Evolutionary conservation across 2,113 vertebrate species (phyloP).

Genomic region (Hydrochoerus hydrochaeris): DNA sequence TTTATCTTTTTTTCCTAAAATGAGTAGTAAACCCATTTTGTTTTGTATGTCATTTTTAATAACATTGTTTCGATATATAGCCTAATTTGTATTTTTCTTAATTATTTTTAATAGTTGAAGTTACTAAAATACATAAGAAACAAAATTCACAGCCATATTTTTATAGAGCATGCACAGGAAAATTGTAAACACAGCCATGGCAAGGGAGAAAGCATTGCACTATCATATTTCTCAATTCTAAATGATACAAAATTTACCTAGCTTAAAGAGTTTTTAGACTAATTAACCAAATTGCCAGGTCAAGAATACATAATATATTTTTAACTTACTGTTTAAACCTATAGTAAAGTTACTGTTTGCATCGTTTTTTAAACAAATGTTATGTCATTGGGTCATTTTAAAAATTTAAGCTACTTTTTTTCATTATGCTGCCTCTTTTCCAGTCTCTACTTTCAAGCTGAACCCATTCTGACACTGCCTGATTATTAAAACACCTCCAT

Average conservation of each 20-base stretch:
- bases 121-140: not conserved
- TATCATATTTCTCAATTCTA: not conserved
- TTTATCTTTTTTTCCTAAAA: slow-evolving; percentile 17
- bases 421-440: not conserved
- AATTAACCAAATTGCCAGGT: not conserved
- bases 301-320: not conserved
- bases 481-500: not conserved
- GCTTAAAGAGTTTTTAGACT: not conserved
- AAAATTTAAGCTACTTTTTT: not conserved
- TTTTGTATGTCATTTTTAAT: not conserved
- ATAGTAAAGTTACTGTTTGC: not conserved
- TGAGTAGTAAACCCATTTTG: not conserved
- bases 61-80: not conserved
- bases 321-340: not conserved
- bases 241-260: not conserved
- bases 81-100: not conserved
- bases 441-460: not conserved
- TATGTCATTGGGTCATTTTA: not conserved
- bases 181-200: not conserved
- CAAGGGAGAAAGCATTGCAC: not conserved
- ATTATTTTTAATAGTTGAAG: not conserved
- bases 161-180: not conserved
- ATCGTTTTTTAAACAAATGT: not conserved
- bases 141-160: not conserved
- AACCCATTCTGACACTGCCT: not conserved